phyloP scores from a whole-genome alignment of 2,888 invertebrate species.

The Campopleginae sp. region DNA sequence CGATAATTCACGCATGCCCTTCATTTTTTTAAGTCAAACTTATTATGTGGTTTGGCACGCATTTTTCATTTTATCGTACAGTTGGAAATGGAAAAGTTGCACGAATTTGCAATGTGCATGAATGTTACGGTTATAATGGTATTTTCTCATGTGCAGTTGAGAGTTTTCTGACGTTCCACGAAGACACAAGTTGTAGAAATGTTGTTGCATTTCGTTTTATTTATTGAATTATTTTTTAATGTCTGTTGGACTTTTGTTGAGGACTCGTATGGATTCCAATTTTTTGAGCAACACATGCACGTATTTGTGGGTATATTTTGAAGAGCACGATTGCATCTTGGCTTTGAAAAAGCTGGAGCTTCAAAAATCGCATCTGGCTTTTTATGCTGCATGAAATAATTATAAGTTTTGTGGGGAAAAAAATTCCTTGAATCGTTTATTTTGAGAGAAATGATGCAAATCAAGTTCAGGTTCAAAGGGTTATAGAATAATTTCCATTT shows the following conservation, averaged over 20 bases:
- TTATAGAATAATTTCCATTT: not conserved
- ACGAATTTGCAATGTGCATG: not conserved
- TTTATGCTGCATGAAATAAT: slow-evolving; percentile 24
- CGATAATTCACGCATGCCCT: not conserved
- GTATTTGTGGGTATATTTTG: not conserved
- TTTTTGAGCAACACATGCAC: not conserved
- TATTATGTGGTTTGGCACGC: not conserved
- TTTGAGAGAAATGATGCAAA: not conserved
- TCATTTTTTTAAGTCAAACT: not conserved
- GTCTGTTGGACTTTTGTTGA: not conserved
- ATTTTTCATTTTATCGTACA: not conserved
- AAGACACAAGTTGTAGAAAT: not conserved
- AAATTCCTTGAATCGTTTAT: not conserved
- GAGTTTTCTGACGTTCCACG: not conserved
- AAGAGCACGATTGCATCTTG: not conserved
- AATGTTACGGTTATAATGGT: not conserved
- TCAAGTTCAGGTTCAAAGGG: not conserved
- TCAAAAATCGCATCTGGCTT: slow-evolving; percentile 6
- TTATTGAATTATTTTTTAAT: not conserved
- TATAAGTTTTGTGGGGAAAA: not conserved
- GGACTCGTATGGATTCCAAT: not conserved
- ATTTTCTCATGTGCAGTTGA: not conserved
- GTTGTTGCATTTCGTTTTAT: not conserved
- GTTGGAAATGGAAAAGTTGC: not conserved
- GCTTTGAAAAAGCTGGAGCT: not conserved